phyloP scores from a whole-genome alignment of 2,888 invertebrate genomes.

The Plusia festucae region DNA sequence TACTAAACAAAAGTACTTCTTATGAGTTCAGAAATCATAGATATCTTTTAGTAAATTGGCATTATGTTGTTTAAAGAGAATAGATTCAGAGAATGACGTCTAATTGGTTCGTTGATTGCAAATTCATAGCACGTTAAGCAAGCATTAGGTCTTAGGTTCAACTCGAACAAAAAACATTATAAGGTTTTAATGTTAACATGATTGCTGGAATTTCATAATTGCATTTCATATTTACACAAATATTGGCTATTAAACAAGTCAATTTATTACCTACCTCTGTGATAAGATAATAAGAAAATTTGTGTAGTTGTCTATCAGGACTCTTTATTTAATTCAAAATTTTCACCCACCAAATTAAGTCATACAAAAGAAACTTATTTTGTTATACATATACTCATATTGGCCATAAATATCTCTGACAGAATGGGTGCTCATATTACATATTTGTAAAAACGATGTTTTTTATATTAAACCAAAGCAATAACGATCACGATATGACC shows the following conservation, averaged over 20 bases:
- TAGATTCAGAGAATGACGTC: neutral
- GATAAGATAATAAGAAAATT: neutral
- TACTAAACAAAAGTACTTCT: too few species aligned
- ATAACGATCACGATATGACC: constrained; percentile 76
- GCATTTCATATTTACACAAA: neutral
- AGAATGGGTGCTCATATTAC: constrained; percentile 61
- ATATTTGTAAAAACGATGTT: constrained; percentile 59
- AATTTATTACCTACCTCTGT: neutral
- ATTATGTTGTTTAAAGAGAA: too few species aligned
- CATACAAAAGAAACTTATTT: constrained; percentile 16
- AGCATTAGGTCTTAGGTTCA: neutral
- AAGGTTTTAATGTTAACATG: neutral
- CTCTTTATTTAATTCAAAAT: too few species aligned
- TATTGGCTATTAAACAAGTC: too few species aligned
- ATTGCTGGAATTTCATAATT: neutral
- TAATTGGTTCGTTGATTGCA: neutral
- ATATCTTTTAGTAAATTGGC: neutral
- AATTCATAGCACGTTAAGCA: neutral
- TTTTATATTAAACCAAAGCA: constrained; percentile 73
- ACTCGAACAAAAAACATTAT: neutral
- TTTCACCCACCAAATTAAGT: neutral
- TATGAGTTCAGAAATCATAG: too few species aligned
- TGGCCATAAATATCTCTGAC: constrained; percentile 54
- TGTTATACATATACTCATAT: constrained; percentile 30
- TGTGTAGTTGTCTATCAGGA: neutral